phyloP scores from a whole-genome alignment of 2,797 vertebrate genomes.

The Acanthurus leucopareius region DNA sequence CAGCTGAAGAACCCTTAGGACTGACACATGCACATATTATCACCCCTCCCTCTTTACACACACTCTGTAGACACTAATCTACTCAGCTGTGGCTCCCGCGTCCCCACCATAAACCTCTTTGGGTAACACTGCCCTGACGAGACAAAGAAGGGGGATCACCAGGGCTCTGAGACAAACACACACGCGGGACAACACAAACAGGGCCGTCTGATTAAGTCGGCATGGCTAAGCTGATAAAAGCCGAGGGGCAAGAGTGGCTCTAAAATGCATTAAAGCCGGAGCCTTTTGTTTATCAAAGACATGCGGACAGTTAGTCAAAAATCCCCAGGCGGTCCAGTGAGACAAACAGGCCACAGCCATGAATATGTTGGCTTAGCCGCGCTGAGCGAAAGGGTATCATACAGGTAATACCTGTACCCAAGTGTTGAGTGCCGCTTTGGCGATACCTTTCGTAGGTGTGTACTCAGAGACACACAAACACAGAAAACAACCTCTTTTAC shows the following conservation, averaged over 20 bases:
- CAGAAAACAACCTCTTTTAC: not conserved
- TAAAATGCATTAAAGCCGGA: conserved; percentile 76
- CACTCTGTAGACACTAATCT: conserved; percentile 74
- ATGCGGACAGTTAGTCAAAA: conserved; percentile 58
- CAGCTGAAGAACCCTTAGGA: conserved; percentile 79
- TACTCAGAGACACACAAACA: not conserved
- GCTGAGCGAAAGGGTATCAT: conserved; percentile 23
- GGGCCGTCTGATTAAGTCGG: conserved; percentile 71
- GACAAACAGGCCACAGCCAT: conserved; percentile 58
- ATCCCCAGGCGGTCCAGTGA: conserved; percentile 57
- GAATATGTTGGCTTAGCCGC: conserved; percentile 52
- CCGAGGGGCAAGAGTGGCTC: conserved; percentile 70
- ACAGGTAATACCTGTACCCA: conserved; percentile 16
- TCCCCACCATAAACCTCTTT: conserved; percentile 79
- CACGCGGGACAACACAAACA: conserved; percentile 69
- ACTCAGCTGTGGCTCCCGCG: conserved; percentile 75
- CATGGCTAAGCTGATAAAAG: conserved; percentile 80
- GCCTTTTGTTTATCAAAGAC: conserved; percentile 81
- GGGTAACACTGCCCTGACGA: conserved; percentile 73
- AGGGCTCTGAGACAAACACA: conserved; percentile 72
- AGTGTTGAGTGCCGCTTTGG: not conserved
- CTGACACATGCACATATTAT: conserved; percentile 13
- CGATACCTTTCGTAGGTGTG: conserved; percentile 21
- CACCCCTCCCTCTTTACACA: conserved; percentile 39
- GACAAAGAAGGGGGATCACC: conserved; percentile 72